These are phyloP conservation scores for Drosophila kohkoa DNA, from an alignment of 1,140 invertebrate genomes.

Conservation along the genomic window DNA sequence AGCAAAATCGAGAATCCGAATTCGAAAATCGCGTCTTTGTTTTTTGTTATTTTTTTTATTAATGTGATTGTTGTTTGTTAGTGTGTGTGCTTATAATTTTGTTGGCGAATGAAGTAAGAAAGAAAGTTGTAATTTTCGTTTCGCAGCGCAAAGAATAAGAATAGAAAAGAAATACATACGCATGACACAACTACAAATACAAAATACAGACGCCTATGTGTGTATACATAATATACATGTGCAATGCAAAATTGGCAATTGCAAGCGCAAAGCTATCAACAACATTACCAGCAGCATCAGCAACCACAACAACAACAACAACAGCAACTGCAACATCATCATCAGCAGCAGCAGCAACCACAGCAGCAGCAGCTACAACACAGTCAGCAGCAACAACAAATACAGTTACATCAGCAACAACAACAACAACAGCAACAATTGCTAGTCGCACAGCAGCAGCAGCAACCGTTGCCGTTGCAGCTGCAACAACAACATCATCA, in stretches of 20 bases:
- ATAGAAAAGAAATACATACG: constrained; percentile 23
- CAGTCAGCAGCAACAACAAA: constrained; percentile 17
- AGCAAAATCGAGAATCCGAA: too few relatives aligned
- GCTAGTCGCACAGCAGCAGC: constrained; percentile 34
- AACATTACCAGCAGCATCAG: constrained; percentile 67
- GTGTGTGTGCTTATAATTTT: too few relatives aligned
- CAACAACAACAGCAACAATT: constrained; percentile 47
- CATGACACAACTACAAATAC: constrained; percentile 21
- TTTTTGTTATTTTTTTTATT: constrained; percentile 21
- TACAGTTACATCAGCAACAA: constrained; percentile 56
- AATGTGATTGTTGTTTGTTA: too few relatives aligned
- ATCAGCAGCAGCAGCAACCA: constrained; percentile 45
- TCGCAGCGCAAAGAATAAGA: neutral
- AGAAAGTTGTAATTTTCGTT: neutral
- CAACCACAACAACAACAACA: constrained; percentile 42
- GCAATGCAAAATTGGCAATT: constrained; percentile 82
- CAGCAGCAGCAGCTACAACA: constrained; percentile 21
- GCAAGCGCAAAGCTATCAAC: constrained; percentile 77
- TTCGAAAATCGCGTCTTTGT: neutral
- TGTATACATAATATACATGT: constrained; percentile 61
- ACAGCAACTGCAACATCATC: constrained; percentile 33
- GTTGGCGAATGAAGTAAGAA: neutral
- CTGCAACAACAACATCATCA: constrained; percentile 49
- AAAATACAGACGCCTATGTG: constrained; percentile 46
- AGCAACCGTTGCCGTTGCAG: constrained; percentile 39